phyloP scores from a whole-genome alignment of 2,888 invertebrate genomes.

The Saturnia pavonia region DNA sequence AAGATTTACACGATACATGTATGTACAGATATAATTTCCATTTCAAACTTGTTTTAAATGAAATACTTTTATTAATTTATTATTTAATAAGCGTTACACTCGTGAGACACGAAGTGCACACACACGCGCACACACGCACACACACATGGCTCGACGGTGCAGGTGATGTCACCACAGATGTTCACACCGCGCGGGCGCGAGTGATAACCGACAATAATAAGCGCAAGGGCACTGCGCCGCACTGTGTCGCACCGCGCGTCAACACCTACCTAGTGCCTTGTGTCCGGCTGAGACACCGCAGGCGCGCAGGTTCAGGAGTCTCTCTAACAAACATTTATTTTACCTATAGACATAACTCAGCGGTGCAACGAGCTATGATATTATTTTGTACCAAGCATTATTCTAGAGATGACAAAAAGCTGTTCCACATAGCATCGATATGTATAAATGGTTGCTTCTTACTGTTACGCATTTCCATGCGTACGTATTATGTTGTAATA shows the following conservation, averaged over 20 bases:
- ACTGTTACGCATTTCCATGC: not conserved
- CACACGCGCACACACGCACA: too few species aligned
- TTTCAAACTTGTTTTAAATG: not conserved
- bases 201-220: constrained; percentile 23
- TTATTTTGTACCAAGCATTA: not conserved
- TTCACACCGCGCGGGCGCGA: constrained; percentile 39
- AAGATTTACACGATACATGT: too few species aligned
- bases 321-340: too few species aligned
- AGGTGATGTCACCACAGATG: constrained; percentile 48
- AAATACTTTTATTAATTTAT: too few species aligned
- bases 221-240: constrained; percentile 67
- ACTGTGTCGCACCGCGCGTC: too few species aligned
- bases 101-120: too few species aligned
- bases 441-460: not conserved
- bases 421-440: not conserved
- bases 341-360: not conserved
- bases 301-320: too few species aligned
- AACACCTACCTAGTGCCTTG: too few species aligned
- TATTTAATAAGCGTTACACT: too few species aligned
- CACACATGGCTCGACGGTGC: too few species aligned
- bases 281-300: too few species aligned
- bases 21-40: not conserved
- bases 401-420: not conserved
- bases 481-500: too few species aligned
- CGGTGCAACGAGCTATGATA: not conserved